phyloP scores from a whole-genome alignment of 2,113 vertebrate genomes.

The Nettapus auritus region DNA sequence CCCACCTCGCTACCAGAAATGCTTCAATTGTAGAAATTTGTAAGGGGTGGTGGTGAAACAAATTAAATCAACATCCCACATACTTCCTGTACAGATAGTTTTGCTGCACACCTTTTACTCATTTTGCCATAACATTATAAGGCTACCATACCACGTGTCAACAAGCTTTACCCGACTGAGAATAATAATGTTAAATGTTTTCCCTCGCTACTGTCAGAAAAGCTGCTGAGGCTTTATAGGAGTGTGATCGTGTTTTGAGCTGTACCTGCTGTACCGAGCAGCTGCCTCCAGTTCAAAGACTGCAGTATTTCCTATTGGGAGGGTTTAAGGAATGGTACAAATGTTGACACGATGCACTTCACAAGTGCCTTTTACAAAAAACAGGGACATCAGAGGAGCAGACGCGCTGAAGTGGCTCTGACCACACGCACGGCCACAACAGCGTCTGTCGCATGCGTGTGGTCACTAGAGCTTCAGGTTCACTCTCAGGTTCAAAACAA shows the following conservation, averaged over 20 bases:
- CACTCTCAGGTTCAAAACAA: not conserved
- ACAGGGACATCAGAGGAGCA: not conserved
- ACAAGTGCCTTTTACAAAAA: not conserved
- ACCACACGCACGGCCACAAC: not conserved
- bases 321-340: not conserved
- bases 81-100: not conserved
- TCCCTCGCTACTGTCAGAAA: not conserved
- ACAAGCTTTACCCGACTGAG: not conserved
- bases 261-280: not conserved
- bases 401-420: fast-evolving
- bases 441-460: fast-evolving
- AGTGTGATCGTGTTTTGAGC: not conserved
- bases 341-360: not conserved
- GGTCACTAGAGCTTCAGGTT: not conserved
- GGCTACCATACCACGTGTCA: not conserved
- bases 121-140: not conserved
- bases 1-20: not conserved
- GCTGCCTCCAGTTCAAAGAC: not conserved
- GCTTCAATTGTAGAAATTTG: not conserved
- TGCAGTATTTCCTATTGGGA: not conserved
- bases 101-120: not conserved
- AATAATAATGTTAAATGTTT: not conserved
- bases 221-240: not conserved
- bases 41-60: not conserved
- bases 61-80: not conserved